Evolutionary conservation across 1,140 invertebrate genomes (phyloP).

Genomic region (Conus betulinus): DNA sequence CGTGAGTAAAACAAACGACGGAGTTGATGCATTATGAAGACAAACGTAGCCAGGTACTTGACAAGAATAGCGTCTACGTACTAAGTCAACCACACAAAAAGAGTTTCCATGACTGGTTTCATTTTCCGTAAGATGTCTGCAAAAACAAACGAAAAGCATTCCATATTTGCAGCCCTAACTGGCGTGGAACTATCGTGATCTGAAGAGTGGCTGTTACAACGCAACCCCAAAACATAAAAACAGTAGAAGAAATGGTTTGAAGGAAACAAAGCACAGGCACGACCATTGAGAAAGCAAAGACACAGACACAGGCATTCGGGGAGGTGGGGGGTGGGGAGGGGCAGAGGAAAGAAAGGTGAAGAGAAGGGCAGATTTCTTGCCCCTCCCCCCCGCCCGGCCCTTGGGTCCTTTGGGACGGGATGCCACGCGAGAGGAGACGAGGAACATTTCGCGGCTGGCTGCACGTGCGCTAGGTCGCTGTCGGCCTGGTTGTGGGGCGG

Average conservation of each 20-base stretch:
- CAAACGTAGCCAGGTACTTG: too few relatives aligned
- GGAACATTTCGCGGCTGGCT: constrained; percentile 16
- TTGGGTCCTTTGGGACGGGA: not conserved
- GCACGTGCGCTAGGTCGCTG: not conserved
- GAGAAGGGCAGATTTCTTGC: too few relatives aligned
- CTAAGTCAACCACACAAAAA: too few relatives aligned
- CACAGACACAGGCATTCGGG: not conserved
- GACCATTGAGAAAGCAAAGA: not conserved
- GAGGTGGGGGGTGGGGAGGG: not conserved
- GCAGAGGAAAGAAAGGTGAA: too few relatives aligned
- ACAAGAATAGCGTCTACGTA: too few relatives aligned
- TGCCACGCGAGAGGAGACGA: constrained; percentile 4
- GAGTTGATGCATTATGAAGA: too few relatives aligned
- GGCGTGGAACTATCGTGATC: too few relatives aligned
- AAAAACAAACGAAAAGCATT: not conserved
- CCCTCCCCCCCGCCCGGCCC: too few relatives aligned
- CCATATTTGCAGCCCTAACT: not conserved
- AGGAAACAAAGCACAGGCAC: not conserved
- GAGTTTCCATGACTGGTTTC: not conserved
- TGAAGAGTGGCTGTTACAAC: too few relatives aligned
- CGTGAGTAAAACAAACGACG: too few relatives aligned
- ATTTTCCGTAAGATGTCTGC: not conserved
- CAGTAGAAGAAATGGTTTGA: not conserved
- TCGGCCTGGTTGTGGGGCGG: not conserved
- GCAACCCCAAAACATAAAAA: too few relatives aligned